phyloP scores from a whole-genome alignment of 2,888 invertebrate genomes.

The Trachelus stipa region DNA sequence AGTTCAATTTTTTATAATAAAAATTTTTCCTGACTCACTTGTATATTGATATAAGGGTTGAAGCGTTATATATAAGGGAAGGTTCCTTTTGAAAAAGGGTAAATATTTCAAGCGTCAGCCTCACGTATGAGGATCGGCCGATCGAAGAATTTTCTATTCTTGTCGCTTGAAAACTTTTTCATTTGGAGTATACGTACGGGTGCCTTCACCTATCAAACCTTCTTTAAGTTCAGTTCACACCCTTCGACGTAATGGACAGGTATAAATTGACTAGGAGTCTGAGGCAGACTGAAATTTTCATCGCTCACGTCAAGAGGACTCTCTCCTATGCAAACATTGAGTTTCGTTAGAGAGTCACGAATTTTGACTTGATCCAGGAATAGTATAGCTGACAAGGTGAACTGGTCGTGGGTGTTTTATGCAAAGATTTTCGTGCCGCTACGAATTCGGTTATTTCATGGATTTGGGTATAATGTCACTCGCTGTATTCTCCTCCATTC shows the following conservation, averaged over 20 bases:
- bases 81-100: not conserved
- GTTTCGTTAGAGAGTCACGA: not conserved
- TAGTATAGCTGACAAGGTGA: not conserved
- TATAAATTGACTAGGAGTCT: constrained; percentile 47
- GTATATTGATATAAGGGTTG: not conserved
- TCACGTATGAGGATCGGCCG: not conserved
- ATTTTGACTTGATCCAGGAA: not conserved
- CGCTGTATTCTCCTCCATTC: not conserved
- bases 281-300: constrained; percentile 50
- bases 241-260: constrained; percentile 31
- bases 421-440: not conserved
- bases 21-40: not conserved
- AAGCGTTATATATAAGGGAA: too few relatives aligned
- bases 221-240: not conserved
- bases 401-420: not conserved
- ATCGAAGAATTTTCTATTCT: not conserved
- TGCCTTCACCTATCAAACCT: not conserved
- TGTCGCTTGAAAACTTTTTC: not conserved
- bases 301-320: constrained; percentile 33
- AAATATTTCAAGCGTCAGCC: not conserved
- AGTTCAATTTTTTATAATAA: not conserved
- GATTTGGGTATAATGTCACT: not conserved
- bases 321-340: not conserved
- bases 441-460: not conserved
- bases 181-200: not conserved